Evolutionary conservation across 1,140 invertebrate species (phyloP).

Genomic region (Procambarus virginalis): DNA sequence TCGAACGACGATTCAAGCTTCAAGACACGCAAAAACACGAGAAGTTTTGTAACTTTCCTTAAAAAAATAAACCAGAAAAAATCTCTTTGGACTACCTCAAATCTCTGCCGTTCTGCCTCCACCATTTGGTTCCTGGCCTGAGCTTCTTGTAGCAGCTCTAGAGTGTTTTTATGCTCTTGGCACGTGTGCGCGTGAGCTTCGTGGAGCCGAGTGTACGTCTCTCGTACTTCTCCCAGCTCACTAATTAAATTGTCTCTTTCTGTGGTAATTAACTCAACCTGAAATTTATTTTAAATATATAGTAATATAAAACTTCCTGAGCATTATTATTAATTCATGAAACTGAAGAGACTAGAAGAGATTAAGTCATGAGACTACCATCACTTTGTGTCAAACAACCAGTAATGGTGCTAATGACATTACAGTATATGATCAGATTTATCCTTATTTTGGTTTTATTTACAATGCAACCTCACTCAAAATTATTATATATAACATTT

Average conservation of each 20-base stretch:
- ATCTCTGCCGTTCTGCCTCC: not conserved
- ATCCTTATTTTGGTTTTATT: too few species aligned
- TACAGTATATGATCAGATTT: too few species aligned
- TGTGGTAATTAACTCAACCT: constrained; percentile 2
- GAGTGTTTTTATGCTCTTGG: not conserved
- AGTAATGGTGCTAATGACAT: too few species aligned
- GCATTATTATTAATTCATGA: too few species aligned
- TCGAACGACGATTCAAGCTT: too few species aligned
- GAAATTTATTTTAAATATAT: not conserved
- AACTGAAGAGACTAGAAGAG: too few species aligned
- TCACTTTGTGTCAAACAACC: too few species aligned
- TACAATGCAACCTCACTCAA: too few species aligned
- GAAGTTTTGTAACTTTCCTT: too few species aligned
- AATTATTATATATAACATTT: too few species aligned
- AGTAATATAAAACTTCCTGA: not conserved
- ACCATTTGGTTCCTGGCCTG: not conserved
- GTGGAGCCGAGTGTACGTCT: not conserved
- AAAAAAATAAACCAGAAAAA: not conserved
- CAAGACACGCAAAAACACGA: not conserved
- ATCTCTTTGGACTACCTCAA: not conserved
- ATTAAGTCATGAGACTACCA: too few species aligned
- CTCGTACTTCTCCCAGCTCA: not conserved
- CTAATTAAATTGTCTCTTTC: not conserved
- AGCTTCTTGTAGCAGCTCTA: not conserved
- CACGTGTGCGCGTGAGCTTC: not conserved